Percentiles rank a stretch among this genome's conserved stretches.
phyloP scores from a whole-genome alignment of 2,113 vertebrate species.

The Suricata suricatta region DNA sequence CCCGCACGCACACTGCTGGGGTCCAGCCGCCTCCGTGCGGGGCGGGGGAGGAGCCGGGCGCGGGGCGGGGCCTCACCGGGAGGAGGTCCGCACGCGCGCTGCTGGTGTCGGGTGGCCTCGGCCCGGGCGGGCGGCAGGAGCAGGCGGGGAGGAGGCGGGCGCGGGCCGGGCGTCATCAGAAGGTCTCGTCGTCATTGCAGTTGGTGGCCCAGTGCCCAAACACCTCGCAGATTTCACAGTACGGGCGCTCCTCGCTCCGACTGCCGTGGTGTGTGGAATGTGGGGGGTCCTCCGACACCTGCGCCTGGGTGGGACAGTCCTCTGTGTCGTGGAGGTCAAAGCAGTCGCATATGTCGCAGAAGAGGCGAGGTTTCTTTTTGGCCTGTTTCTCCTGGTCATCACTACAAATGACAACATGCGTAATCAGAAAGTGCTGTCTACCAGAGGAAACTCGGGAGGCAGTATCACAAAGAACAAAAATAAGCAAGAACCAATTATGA shows the following conservation, averaged over 20 bases:
- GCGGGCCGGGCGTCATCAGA: constrained; percentile 78
- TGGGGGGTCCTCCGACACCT: constrained; percentile 92
- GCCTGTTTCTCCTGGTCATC: constrained; percentile 85
- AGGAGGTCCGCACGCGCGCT: constrained; percentile 34
- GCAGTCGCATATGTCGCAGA: constrained; percentile 99
- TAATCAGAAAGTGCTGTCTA: background rate
- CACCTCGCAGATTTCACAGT: constrained; percentile 96
- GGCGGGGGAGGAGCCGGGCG: background rate
- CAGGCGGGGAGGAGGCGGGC: background rate
- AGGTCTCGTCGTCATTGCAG: constrained; percentile 98
- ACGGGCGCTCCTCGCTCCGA: constrained; percentile 93
- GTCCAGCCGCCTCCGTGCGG: background rate
- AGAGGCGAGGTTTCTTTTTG: constrained; percentile 96
- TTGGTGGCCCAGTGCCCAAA: constrained; percentile 96
- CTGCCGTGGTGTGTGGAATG: constrained; percentile 95
- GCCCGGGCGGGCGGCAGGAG: background rate
- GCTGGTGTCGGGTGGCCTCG: constrained; percentile 67
- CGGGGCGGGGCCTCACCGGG: background rate
- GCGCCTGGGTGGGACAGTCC: constrained; percentile 96
- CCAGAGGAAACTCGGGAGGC: background rate
- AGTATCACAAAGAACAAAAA: background rate
- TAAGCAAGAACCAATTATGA: background rate
- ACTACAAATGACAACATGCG: constrained; percentile 59
- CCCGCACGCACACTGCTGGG: constrained; percentile 74
- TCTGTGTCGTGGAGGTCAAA: constrained; percentile 98